Percentiles rank a stretch among this genome's conserved stretches.
Evolutionary conservation across 1,140 invertebrate genomes (phyloP).

Genomic region (Melanaphis sacchari): DNA sequence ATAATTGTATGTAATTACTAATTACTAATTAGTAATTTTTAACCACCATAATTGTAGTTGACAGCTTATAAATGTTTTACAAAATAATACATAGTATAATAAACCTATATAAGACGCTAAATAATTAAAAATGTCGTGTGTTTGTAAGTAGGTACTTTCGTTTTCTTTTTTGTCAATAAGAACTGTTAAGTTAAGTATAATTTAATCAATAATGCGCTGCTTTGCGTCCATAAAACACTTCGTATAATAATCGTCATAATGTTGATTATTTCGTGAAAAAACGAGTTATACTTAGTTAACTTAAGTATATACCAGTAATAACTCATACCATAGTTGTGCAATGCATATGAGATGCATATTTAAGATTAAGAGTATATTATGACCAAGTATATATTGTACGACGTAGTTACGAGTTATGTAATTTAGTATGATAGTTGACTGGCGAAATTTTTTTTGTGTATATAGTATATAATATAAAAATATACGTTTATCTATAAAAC

Average conservation of each 20-base stretch:
- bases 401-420: not conserved
- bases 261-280: not conserved
- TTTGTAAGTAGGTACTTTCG: not conserved
- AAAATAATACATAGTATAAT: not conserved
- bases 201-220: not conserved
- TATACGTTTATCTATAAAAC: not conserved
- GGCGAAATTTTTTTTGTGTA: not conserved
- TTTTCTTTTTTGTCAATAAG: not conserved
- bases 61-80: not conserved
- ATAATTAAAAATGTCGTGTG: not conserved
- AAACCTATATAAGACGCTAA: not conserved
- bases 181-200: not conserved
- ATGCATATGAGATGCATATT: not conserved
- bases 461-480: not conserved
- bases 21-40: not conserved
- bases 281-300: not conserved
- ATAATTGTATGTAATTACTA: not conserved
- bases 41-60: not conserved
- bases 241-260: not conserved
- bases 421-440: not conserved
- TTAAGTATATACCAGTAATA: not conserved
- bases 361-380: not conserved
- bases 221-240: not conserved
- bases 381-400: not conserved
- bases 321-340: not conserved